Evolutionary conservation across 2,113 vertebrate species (phyloP), one percentile per base, ranked within the genome.

Genomic region (Panthera leo): DNA sequence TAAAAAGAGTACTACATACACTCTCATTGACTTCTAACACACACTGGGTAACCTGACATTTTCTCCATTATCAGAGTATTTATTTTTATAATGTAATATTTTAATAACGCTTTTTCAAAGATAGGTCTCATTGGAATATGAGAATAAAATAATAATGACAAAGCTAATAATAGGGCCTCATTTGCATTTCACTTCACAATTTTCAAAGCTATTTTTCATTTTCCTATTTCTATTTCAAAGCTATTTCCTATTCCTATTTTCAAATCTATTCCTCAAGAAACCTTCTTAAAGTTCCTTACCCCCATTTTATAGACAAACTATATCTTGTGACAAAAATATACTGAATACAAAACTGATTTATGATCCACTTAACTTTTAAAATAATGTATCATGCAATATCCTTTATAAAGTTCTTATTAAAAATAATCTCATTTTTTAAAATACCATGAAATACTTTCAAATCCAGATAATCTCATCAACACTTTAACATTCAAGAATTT

Each of bases 171-270:
- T 34, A 13, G 55, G 25, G 55, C 42, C 19, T 85, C 34, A 76
- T 42, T 78, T 94, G 25, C 25, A 94, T 82, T 95, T 92, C 31
- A 80, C 31, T 45, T 85, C 31, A 83, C 12, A 91, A 85, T 70
- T 97, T 86, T 93, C 51, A 94, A 95, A 95, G 39, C 21, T 84
- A 92, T 45, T 92, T 97, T n/a, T 36, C n/a, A 95, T 45, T 97
- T 95, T 96, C 39, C 51, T 65, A 55, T 78, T 96, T n/a, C 68
- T 85, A 92, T 61, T 55, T 75, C 88, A 91, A 95, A 78, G 31
- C 51, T 84, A 96, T 39, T 93, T 89, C 18, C 3, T 65, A 71
- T 58, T 65, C 45, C 31, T 82, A 89, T 94, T 91, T 93, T 93
- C 55, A 94, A 93, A 80, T 87, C 61, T 83, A 89, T 67, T 94